A percentile compares a stretch with the other conserved stretches of the same genome.
Conservation (phyloP, 1,140 invertebrate genomes). For the Halictus rubicundus region DNA sequence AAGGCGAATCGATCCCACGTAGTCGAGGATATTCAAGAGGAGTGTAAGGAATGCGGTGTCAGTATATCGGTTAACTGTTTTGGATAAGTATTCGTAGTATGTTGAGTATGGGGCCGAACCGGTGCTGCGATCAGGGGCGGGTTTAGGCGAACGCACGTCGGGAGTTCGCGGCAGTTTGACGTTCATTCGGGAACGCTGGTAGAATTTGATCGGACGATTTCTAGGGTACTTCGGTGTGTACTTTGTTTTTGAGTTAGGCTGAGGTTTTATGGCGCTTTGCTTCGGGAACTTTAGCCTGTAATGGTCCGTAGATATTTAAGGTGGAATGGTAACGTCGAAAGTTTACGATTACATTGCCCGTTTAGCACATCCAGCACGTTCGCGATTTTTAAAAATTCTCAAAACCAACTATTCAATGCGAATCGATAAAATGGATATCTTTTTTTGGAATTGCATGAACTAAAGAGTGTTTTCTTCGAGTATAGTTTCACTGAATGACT, state of each 20-base stretch:
- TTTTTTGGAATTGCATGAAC: no score
- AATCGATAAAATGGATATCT: no score
- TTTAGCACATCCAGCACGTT: no score
- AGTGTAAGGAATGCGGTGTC: neutral
- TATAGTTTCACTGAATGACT: no score
- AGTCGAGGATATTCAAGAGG: neutral
- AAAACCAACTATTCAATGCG: no score
- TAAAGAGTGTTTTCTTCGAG: no score
- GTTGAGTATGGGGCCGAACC: neutral
- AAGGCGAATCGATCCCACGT: constrained; percentile 6
- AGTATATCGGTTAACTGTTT: constrained; percentile 5
- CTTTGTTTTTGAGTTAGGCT: neutral
- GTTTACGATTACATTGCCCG: no score
- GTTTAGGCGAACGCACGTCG: neutral
- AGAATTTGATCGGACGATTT: neutral
- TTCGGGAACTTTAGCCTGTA: neutral
- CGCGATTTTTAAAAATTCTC: no score
- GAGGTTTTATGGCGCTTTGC: no score
- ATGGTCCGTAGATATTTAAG: no score
- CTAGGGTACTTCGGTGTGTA: neutral
- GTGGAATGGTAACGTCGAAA: no score
- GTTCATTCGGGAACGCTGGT: neutral
- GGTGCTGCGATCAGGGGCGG: neutral
- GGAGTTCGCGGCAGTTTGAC: neutral
- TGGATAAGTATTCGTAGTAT: neutral